phyloP scores from a whole-genome alignment of 30 jellyfish, hydroid and myxozoan genomes.

The Catostylus mosaicus region DNA sequence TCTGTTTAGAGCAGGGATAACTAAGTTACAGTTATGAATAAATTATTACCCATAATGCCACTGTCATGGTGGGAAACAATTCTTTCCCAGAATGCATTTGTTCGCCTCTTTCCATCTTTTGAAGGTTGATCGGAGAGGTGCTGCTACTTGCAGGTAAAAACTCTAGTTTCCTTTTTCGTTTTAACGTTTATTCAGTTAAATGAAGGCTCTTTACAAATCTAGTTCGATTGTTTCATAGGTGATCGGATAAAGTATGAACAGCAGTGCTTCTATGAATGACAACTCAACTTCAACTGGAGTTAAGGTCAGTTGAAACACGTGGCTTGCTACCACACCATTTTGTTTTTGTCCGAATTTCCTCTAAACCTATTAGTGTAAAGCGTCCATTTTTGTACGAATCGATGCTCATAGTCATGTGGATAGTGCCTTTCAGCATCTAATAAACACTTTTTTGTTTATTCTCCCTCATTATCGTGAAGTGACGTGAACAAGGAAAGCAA shows the following conservation, averaged over 20 bases:
- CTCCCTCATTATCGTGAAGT: no score
- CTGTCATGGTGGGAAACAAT: not conserved
- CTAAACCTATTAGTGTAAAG: no score
- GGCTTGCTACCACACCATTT: not conserved
- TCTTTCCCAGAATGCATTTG: conserved; percentile 14
- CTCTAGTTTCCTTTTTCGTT: not conserved
- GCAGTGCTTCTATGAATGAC: conserved; percentile 55
- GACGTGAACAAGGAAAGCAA: no score
- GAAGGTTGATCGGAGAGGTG: conserved; percentile 15
- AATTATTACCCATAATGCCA: no score
- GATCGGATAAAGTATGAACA: conserved; percentile 57
- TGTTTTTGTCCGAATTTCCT: not conserved
- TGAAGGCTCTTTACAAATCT: not conserved
- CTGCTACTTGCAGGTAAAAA: conserved; percentile 38
- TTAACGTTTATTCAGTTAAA: not conserved
- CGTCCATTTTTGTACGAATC: no score
- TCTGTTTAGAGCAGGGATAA: no score
- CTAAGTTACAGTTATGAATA: no score
- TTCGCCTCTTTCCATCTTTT: not conserved
- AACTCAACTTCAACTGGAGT: conserved; percentile 76
- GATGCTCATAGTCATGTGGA: no score
- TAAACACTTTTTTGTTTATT: no score
- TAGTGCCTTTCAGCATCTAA: no score
- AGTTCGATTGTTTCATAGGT: conserved; percentile 10
- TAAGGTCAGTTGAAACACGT: conserved; percentile 64